Base-by-base conservation (phyloP, 2,113 vertebrate species). In the Tychaedon coryphoeus region DNA sequence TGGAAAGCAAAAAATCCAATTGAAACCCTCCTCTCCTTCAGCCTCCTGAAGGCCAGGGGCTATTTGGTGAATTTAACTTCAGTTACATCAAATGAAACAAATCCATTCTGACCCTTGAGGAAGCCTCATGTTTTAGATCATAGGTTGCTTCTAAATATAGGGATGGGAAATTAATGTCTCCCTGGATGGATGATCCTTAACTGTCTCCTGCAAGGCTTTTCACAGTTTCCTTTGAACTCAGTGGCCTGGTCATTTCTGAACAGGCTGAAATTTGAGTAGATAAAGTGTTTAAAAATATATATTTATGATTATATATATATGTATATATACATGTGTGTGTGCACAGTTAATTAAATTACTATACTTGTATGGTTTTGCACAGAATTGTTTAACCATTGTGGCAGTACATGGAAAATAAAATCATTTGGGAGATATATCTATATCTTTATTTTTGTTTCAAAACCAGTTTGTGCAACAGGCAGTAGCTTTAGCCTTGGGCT, bases 71-170 rank as follows among this genome's bases (percentile, higher is more conserved):
- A 84, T 95, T 93, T 87, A 94, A 74, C 78, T 93, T 48, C 56
- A 81, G 36, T 69, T 71, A 86, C 88, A 90, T 74, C 81, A 94
- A 92, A 92, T 92, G 92, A 95, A 96, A 73, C 82, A 83, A 88
- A 96, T 95, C 82, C 73, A 60, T 83, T 90, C n/a, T 34, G 86
- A 51, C 40, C 72, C 72, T 57, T 13, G 75, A 90, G 88, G 91
- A 96, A 74, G 31, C 28, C 79, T 88, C 26, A 29, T 74, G 54
- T 10, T 90, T 82, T 83, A 92, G 88, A 82, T 70, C 62, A 34
- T 9, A 47, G 71, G 38, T n/a, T 0, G 5, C 47, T 91, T 80
- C 90, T 90, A 90, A 95, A 83, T 92, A 67, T 38, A 92, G 88
- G 56, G 36, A 38, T 77, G 6, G 66, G 89, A 89, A 95, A 90